Evolutionary conservation across 2,113 vertebrate species (phyloP), one percentile per base, ranked within the genome.

Genomic region (Eublepharis macularius): DNA sequence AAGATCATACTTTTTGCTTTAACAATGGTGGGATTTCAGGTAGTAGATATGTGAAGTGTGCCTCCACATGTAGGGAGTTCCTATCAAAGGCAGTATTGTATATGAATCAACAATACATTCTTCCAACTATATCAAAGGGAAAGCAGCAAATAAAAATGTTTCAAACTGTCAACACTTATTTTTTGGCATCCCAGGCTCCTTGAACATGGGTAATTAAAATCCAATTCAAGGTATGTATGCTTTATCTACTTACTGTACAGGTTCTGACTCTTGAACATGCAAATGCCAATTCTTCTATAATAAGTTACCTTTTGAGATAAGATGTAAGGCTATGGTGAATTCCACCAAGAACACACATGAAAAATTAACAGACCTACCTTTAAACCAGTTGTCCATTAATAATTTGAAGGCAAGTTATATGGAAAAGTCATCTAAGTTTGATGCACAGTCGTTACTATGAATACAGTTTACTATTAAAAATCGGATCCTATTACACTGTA

Each of bases 161-260:
- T 94, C 94, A 95, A 96, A 97, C 94, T 93, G 95, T 95, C 95
- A 96, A 63, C 93, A 96, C 93, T 94, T 94, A 93, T 96, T 96
- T n/a, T 94, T 96, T 96, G 98, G 98, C 97, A 98, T 98, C 97
- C 97, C 96, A 97, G 97, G 97, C 84, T 96, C 96, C 97, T 96
- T 93, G 96, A 96, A 96, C 83, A 93, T 76, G 87, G 91, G 94
- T 89, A 94, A 95, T 89, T 95, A 90, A 95, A 94, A 95, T 95
- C 92, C 97, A 97, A 96, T 96, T 96, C 96, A 81, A 96, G 96
- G 96, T 97, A 96, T 97, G 95, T 96, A 94, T 91, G 91, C 93
- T 92, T 91, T 94, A 94, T 92, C 94, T 93, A 95, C 95, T 95
- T 93, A 96, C 96, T 86, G 84, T 86, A 86, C 94, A 96, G 95